Percentiles rank a stretch among this genome's conserved stretches.
These are phyloP conservation scores for Hemicentrotus pulcherrimus DNA, from an alignment of 35 echinoderm and acorn worm species.

Conservation along the genomic window DNA sequence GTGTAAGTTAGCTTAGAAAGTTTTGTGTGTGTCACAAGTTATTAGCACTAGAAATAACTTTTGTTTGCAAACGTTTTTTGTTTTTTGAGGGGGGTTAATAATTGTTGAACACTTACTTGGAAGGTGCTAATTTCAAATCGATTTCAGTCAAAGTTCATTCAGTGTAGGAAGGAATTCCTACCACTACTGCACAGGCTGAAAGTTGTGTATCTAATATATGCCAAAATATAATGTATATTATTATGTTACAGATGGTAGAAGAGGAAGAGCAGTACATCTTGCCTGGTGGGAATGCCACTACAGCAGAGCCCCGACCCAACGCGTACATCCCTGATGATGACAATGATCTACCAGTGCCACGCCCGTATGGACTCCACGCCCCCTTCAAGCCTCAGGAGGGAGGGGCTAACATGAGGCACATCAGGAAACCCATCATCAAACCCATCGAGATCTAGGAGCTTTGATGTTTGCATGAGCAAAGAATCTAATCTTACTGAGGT, in stretches of 20 bases:
- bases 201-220: too few species aligned
- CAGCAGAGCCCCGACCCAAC: slow-evolving; percentile 95
- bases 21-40: too few species aligned
- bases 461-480: background rate
- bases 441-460: slow-evolving; percentile 88
- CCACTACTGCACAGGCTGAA: too few species aligned
- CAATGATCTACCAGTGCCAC: slow-evolving; percentile 87
- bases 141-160: too few species aligned
- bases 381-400: slow-evolving; percentile 93
- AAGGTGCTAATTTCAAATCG: too few species aligned
- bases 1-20: too few species aligned
- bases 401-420: slow-evolving; percentile 98
- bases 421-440: slow-evolving; percentile 94
- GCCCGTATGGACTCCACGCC: slow-evolving; percentile 89
- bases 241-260: slow-evolving; percentile 64
- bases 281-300: slow-evolving; percentile 83
- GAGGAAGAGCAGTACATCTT: slow-evolving; percentile 95
- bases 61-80: too few species aligned
- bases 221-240: too few species aligned
- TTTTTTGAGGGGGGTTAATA: too few species aligned
- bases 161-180: too few species aligned
- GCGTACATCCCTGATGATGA: slow-evolving; percentile 99
- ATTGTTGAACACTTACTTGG: too few species aligned
- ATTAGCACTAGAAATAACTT: too few species aligned
- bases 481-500: background rate